Base-by-base conservation (phyloP, 2,113 vertebrate genomes). In the Leucosticte australis region DNA sequence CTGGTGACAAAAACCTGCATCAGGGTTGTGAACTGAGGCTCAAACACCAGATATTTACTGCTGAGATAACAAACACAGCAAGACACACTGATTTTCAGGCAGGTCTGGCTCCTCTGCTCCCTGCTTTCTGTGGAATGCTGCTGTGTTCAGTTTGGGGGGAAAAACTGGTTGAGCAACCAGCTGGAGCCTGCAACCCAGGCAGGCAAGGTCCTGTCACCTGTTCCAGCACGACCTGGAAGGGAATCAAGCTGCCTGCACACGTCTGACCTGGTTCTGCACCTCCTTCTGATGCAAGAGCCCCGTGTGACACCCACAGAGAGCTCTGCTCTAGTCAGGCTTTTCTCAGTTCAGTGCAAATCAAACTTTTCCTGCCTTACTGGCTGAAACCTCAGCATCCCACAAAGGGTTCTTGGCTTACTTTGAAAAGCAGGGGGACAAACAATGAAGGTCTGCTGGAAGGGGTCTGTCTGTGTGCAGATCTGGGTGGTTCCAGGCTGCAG, bases 401-500 rank as follows among this genome's bases (percentile, higher is more conserved):
- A 8, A 27, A 55, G 74, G 35, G 11, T 2, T 85, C 71, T 39
- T 2, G 1, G 56, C 98, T 98, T 97, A 99, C 99, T 99, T 95
- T 99, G 99, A 94, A 99, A 99, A 96, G 99, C 98, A 73, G 99
- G 99, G 56, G 99, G 99, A 92, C 99, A 99, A 20, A 99, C 99
- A 39, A 99, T 99, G 97, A 99, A 99, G 0, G 99, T 99, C 83
- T 99, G 99, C 94, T 99, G 99, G 98, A 99, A 99, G 37, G 99
- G 99, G 73, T 99, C 99, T 2, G 99, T 98, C 96, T 99, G 99
- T 13, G 98, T 97, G 81, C 99, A 99, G 94, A 99, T 98, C 98
- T 99, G 99, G 56, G 99, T 98, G 89, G 99, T 98, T 92, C 99
- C 98, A 93, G 98, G 98, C 92, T 99, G 99, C 94, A 99, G 93